These are phyloP conservation scores for Procapra przewalskii DNA, from an alignment of 2,113 vertebrate genomes.

Conservation along the genomic window DNA sequence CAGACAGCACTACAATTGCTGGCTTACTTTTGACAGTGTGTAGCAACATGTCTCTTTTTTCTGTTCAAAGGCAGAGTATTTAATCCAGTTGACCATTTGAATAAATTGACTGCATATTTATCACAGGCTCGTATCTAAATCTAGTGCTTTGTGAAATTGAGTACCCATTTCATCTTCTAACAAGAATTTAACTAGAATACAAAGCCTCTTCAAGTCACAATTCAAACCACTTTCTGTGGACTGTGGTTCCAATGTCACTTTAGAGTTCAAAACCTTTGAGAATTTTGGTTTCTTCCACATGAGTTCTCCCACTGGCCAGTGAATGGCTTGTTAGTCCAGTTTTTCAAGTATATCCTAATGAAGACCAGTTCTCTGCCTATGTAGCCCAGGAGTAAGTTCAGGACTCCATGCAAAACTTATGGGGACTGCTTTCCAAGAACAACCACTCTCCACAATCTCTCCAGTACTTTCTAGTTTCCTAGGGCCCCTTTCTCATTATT, in stretches of 20 bases:
- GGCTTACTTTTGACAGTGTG: not conserved
- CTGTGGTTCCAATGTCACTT: not conserved
- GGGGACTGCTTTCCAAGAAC: fast-evolving
- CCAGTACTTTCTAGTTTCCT: not conserved
- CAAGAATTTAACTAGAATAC: not conserved
- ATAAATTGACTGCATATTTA: not conserved
- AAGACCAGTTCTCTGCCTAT: not conserved
- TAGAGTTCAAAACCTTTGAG: not conserved
- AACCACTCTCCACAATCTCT: not conserved
- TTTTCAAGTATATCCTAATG: not conserved
- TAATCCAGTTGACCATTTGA: not conserved
- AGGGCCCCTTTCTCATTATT: not conserved
- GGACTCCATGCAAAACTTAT: not conserved
- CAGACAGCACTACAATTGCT: not conserved
- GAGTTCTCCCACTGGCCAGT: not conserved
- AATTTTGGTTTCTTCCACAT: not conserved
- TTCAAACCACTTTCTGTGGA: not conserved
- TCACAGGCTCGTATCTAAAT: not conserved
- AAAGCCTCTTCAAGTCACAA: not conserved
- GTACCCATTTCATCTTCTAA: not conserved
- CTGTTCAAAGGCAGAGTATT: not conserved
- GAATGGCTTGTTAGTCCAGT: no score
- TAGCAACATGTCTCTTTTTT: not conserved
- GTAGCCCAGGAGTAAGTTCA: not conserved
- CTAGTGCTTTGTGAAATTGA: not conserved